phyloP scores from a whole-genome alignment of 2,113 vertebrate genomes.

The Protomyctophum bolini region DNA sequence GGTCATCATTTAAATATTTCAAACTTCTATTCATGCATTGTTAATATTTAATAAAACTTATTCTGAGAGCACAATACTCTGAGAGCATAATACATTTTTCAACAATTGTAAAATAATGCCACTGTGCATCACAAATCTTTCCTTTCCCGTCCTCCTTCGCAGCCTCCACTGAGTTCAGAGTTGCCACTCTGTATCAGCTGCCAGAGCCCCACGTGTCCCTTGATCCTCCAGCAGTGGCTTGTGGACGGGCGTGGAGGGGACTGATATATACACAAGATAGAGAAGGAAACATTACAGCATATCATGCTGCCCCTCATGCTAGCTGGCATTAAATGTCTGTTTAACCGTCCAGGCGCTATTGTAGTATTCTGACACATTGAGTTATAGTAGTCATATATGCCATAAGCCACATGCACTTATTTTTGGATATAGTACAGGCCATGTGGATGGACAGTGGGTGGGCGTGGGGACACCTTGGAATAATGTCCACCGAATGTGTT shows the following conservation, averaged over 20 bases:
- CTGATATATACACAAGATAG: conserved; percentile 41
- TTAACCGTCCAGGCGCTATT: conserved; percentile 36
- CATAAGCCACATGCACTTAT: conserved; percentile 10
- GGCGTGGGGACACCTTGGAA: background rate
- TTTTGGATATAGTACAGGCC: background rate
- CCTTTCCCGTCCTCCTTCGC: background rate
- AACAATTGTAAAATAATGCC: background rate
- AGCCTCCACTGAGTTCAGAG: conserved; percentile 9
- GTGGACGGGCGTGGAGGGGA: conserved; percentile 35
- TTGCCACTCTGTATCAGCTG: conserved; percentile 21
- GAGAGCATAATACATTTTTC: too few relatives aligned
- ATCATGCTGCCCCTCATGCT: conserved; percentile 28
- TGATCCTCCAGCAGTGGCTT: conserved; percentile 33
- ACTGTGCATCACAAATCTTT: background rate
- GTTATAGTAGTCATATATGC: conserved; percentile 19
- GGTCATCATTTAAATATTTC: too few relatives aligned
- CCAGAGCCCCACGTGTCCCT: conserved; percentile 34
- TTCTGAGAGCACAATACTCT: too few relatives aligned
- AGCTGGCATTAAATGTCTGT: conserved; percentile 14
- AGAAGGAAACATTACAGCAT: conserved; percentile 22
- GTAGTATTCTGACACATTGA: conserved; percentile 33
- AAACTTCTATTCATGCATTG: too few relatives aligned
- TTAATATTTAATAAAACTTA: too few relatives aligned
- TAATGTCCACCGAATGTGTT: background rate
- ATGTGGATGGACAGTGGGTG: conserved; percentile 1